These are phyloP conservation scores for Cotesia vestalis DNA, from an alignment of 1,140 invertebrate species.

Conservation along the genomic window DNA sequence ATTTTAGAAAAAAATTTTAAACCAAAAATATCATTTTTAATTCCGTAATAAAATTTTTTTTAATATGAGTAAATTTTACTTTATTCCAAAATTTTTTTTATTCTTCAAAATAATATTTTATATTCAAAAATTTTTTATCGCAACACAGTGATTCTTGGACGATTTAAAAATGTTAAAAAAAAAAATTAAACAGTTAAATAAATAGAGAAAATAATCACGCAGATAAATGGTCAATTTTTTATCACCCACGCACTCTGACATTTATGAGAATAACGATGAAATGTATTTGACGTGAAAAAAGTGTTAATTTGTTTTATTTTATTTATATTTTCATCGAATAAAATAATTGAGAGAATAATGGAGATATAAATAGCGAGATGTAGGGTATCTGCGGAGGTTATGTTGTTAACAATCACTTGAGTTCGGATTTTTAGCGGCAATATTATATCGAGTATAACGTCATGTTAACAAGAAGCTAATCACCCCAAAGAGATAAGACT, in stretches of 20 bases:
- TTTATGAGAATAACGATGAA: slow-evolving; percentile 52
- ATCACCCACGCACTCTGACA: slow-evolving; percentile 44
- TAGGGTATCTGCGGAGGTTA: no score
- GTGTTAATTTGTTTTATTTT: neutral
- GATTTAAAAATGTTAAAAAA: slow-evolving; percentile 4
- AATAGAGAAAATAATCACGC: slow-evolving; percentile 22
- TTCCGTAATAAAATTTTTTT: slow-evolving; percentile 47
- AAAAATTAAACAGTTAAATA: neutral
- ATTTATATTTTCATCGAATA: slow-evolving; percentile 2
- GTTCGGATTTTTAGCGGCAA: neutral
- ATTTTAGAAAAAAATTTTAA: no score
- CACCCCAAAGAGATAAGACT: slow-evolving; percentile 38
- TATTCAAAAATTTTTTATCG: slow-evolving; percentile 42
- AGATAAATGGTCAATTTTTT: slow-evolving; percentile 53
- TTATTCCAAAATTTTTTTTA: slow-evolving; percentile 39
- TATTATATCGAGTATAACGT: slow-evolving; percentile 7
- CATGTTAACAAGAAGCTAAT: slow-evolving; percentile 29
- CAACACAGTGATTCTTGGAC: slow-evolving; percentile 34
- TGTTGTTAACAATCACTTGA: neutral
- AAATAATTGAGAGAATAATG: slow-evolving; percentile 2
- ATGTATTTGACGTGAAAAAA: slow-evolving; percentile 34
- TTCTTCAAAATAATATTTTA: no score
- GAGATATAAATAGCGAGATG: no score
- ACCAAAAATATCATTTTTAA: slow-evolving; percentile 24
- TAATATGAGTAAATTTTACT: no score